Evolutionary conservation across 2,113 vertebrate species (phyloP), one percentile per base, ranked within the genome.

Genomic region (Megaleporinus macrocephalus): DNA sequence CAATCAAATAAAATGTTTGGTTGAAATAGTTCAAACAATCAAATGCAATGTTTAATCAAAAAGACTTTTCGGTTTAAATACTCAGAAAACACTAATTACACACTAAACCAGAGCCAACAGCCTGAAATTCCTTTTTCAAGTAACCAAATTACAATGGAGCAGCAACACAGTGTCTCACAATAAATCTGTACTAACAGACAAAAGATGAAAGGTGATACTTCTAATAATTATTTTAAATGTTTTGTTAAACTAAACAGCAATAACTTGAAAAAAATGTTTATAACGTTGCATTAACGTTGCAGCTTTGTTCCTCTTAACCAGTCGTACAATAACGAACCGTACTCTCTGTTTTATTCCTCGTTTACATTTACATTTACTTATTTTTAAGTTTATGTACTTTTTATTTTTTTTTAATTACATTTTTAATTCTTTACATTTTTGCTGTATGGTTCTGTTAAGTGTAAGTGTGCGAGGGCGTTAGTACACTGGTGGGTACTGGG

Each of bases 81-180:
- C 13, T 3, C 6, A 36, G 3, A 36, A 36, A 36, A 44, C 49
- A 22, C 4, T 26, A 7, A 65, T 33, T 63, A 65, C 53, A 5
- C 4, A n/a, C 71, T 27, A 69, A 41, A 41, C 61, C n/a, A 22
- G 3, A 68, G 15, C 13, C 24, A 71, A 71, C 44, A 30, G 55
- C 15, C 20, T 57, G 41, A 26, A 26, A 26, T 22, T 6, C 4
- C 1, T 55, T 53, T 53, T 20, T n/a, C 12, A 49, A 44, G 11
- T 44, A 10, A 44, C 4, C 41, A 44, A 44, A 7, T 57, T 57
- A n/a, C 55, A 13, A n/a, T 36, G 22, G 71, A 71, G 53, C n/a
- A 18, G 73, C 63, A 80, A 55, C 29, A 63, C 24, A 84, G 62
- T 75, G 51, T 33, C 79, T 26, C 22, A 61, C 57, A n/a, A 61